Conservation (phyloP, 2,888 invertebrate species). For the Scaeva pyrastri region DNA sequence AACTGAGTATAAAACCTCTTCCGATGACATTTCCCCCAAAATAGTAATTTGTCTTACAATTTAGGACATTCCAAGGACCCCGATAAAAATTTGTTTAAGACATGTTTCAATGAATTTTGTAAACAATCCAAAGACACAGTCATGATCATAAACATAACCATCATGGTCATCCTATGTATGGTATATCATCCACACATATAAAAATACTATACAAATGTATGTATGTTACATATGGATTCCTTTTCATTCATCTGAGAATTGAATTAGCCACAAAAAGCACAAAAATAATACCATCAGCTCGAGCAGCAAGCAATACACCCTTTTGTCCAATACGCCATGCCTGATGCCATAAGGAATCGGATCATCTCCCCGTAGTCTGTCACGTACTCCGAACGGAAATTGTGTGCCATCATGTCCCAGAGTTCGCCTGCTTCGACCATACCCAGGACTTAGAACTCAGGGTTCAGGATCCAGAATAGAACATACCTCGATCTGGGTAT, state of each 20-base stretch:
- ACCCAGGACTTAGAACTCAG: too few relatives aligned
- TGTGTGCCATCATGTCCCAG: constrained; percentile 44
- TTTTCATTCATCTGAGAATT: constrained; percentile 51
- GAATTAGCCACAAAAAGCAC: constrained; percentile 52
- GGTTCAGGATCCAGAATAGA: too few relatives aligned
- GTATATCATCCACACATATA: constrained; percentile 50
- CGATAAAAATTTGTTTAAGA: constrained; percentile 9
- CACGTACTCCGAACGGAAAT: constrained; percentile 56
- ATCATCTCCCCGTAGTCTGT: constrained; percentile 43
- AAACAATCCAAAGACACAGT: not conserved
- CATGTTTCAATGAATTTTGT: constrained; percentile 2
- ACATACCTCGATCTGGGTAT: constrained; percentile 19
- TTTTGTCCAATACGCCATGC: not conserved
- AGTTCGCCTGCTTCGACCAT: not conserved
- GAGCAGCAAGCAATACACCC: not conserved
- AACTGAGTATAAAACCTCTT: too few relatives aligned
- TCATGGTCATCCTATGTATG: constrained; percentile 9
- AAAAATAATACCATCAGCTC: not conserved
- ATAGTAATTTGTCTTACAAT: too few relatives aligned
- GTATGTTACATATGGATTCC: not conserved
- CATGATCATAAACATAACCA: constrained; percentile 2
- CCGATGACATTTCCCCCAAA: too few relatives aligned
- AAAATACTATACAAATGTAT: constrained; percentile 7
- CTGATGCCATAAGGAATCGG: not conserved
- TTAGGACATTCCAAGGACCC: not conserved